A percentile compares a stretch with the other conserved stretches of the same genome.
Evolutionary conservation across 2,113 vertebrate genomes (phyloP).

Genomic region (Hoplias malabaricus): DNA sequence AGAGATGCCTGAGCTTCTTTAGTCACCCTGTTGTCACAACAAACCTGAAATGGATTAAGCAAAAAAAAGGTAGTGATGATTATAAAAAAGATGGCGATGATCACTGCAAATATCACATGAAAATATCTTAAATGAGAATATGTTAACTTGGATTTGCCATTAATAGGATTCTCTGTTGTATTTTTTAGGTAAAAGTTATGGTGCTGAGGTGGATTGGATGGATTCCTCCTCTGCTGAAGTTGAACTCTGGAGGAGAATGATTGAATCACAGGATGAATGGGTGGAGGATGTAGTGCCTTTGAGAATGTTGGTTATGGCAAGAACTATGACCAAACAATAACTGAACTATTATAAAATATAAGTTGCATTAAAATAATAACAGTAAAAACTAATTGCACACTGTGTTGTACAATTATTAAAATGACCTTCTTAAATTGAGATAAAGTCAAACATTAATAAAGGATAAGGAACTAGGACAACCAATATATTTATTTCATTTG

Average conservation of each 20-base stretch:
- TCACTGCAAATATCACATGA: not conserved
- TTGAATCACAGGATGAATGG: constrained; percentile 82
- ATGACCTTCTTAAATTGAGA: not conserved
- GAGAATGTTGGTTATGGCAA: constrained; percentile 84
- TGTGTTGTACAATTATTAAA: not conserved
- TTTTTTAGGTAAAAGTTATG: constrained; percentile 86
- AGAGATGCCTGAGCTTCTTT: too few relatives aligned
- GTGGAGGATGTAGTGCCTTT: constrained; percentile 85
- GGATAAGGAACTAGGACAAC: not conserved
- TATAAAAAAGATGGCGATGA: not conserved
- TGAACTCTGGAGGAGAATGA: constrained; percentile 87
- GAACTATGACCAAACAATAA: constrained; percentile 74
- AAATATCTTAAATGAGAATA: not conserved
- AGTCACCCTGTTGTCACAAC: too few relatives aligned
- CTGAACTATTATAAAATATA: not conserved
- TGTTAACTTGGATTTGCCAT: not conserved
- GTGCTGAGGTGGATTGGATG: constrained; percentile 88
- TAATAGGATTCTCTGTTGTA: constrained; percentile 2
- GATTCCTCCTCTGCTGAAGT: constrained; percentile 85
- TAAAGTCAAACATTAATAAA: not conserved
- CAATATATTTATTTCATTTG: not conserved
- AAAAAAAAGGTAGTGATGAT: too few relatives aligned
- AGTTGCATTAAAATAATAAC: not conserved
- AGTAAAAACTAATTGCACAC: not conserved
- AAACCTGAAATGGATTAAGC: too few relatives aligned